A percentile compares a stretch with the other conserved stretches of the same genome.
Evolutionary conservation across 2,888 invertebrate genomes (phyloP).

Genomic region (Eupithecia pulchellata): DNA sequence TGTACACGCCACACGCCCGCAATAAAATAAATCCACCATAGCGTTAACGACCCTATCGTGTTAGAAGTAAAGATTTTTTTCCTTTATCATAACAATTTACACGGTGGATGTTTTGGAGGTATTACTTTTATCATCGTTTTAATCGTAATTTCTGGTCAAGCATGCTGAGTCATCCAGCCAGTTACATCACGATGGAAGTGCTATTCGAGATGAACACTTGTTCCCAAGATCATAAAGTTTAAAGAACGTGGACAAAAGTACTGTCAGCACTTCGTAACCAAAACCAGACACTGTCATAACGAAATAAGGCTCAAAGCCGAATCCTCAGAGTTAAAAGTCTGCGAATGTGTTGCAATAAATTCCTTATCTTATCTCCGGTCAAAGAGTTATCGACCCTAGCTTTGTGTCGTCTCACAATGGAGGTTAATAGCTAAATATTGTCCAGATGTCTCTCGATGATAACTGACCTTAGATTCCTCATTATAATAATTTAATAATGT

Average conservation of each 20-base stretch:
- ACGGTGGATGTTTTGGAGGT: slow-evolving; percentile 52
- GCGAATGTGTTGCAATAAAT: slow-evolving; percentile 23
- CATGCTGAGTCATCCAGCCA: slow-evolving; percentile 48
- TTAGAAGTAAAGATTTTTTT: slow-evolving; percentile 41
- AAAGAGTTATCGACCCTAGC: slow-evolving; percentile 24
- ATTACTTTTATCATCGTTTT: slow-evolving; percentile 55
- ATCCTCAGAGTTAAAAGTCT: background rate
- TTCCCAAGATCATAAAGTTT: slow-evolving; percentile 20
- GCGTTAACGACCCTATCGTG: slow-evolving; percentile 42
- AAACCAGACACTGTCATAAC: slow-evolving; percentile 6
- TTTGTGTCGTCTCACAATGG: slow-evolving; percentile 6
- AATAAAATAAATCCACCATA: slow-evolving; percentile 43
- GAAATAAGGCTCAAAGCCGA: slow-evolving; percentile 12
- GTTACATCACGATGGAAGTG: slow-evolving; percentile 38
- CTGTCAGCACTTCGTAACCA: slow-evolving; percentile 2
- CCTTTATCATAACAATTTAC: slow-evolving; percentile 41
- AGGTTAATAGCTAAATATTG: slow-evolving; percentile 13
- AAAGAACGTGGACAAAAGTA: slow-evolving; percentile 9
- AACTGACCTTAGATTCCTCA: slow-evolving; percentile 15
- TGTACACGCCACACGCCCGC: slow-evolving; percentile 40
- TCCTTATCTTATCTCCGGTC: slow-evolving; percentile 15
- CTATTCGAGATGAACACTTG: slow-evolving; percentile 34
- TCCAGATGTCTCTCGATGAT: slow-evolving; percentile 5
- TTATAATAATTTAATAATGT: too few relatives aligned
- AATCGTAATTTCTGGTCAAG: slow-evolving; percentile 56